Evolutionary conservation across 2,888 invertebrate genomes (phyloP).

Genomic region (Mythimna vitellina): DNA sequence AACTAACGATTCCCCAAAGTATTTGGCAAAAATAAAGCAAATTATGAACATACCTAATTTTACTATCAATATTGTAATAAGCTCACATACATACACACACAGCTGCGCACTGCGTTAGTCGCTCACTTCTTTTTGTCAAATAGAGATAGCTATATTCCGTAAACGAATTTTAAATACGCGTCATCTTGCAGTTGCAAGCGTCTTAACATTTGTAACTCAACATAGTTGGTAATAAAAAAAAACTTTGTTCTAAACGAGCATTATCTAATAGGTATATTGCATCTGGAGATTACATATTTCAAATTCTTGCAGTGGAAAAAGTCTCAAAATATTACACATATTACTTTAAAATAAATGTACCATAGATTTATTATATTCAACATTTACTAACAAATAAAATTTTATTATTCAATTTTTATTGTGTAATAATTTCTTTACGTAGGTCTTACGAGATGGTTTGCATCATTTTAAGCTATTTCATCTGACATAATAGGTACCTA

Average conservation of each 20-base stretch:
- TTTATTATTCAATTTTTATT: neutral
- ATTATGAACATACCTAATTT: too few species aligned
- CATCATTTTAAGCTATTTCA: neutral
- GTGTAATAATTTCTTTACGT: neutral
- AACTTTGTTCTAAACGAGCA: neutral
- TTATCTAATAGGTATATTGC: neutral
- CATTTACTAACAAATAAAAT: neutral
- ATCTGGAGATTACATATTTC: neutral
- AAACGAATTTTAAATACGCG: too few species aligned
- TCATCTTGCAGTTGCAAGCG: too few species aligned
- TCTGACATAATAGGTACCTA: neutral
- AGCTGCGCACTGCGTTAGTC: too few species aligned
- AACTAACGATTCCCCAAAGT: too few species aligned
- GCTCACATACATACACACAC: too few species aligned
- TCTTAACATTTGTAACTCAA: neutral
- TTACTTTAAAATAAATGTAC: neutral
- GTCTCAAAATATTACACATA: neutral
- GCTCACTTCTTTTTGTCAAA: too few species aligned
- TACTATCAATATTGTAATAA: too few species aligned
- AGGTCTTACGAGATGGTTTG: conserved; percentile 1
- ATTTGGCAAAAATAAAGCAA: too few species aligned
- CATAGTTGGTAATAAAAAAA: neutral
- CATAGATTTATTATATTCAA: neutral
- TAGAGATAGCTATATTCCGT: too few species aligned
- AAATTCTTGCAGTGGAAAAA: neutral